These are phyloP conservation scores for Synanthedon tipuliformis DNA, from an alignment of 2,888 invertebrate species.

Conservation along the genomic window DNA sequence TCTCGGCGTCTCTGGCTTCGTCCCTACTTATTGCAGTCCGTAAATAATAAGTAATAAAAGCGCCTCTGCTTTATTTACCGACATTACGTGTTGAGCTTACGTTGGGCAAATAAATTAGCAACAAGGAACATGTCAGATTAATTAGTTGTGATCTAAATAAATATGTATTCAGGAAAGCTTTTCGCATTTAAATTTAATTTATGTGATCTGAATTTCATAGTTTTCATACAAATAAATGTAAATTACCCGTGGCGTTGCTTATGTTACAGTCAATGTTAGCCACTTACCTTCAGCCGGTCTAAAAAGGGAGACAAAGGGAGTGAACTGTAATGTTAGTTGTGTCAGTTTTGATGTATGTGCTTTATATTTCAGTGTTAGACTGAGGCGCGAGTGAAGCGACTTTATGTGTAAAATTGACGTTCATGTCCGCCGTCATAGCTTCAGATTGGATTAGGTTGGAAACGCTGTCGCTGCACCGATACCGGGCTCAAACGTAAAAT, in stretches of 20 bases:
- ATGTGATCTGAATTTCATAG: no score
- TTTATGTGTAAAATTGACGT: constrained; percentile 52
- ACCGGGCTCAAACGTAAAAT: constrained; percentile 63
- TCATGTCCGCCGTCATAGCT: constrained; percentile 52
- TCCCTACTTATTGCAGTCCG: constrained; percentile 50
- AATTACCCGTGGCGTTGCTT: no score
- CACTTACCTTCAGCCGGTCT: not conserved
- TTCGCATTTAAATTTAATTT: no score
- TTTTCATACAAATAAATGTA: no score
- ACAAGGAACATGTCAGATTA: constrained; percentile 9
- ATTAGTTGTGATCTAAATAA: not conserved
- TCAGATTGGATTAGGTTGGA: constrained; percentile 65
- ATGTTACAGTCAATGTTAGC: no score
- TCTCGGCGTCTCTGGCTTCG: constrained; percentile 2
- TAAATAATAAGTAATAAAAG: constrained; percentile 62
- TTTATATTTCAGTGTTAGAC: not conserved
- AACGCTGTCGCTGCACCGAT: constrained; percentile 52
- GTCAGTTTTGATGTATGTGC: not conserved
- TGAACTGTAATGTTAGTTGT: not conserved
- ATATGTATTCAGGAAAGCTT: no score
- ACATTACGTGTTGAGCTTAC: constrained; percentile 40
- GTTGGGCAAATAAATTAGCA: constrained; percentile 25
- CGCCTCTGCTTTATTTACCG: constrained; percentile 52
- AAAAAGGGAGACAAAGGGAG: not conserved
- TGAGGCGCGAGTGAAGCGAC: constrained; percentile 7